Conservation (phyloP, 2,797 vertebrate genomes). For the Accipiter minullus region DNA sequence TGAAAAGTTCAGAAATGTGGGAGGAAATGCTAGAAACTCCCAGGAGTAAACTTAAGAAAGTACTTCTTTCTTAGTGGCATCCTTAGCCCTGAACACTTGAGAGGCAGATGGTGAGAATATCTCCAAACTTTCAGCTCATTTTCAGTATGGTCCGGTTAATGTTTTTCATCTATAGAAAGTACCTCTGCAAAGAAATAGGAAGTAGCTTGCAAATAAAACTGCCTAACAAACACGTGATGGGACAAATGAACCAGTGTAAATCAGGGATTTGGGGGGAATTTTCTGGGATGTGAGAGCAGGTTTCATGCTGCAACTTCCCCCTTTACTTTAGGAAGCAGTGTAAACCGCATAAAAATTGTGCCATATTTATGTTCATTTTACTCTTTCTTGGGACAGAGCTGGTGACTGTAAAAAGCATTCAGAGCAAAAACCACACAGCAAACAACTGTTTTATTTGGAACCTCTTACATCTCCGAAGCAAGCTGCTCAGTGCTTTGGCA, state of each 20-base stretch:
- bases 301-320: not conserved
- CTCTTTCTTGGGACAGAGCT: not conserved
- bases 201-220: not conserved
- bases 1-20: not conserved
- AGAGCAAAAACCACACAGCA: not conserved
- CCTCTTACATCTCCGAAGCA: not conserved
- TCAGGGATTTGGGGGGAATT: not conserved
- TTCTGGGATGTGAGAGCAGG: fast-evolving
- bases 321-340: not conserved
- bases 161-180: not conserved
- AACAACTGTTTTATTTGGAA: not conserved
- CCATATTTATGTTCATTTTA: not conserved
- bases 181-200: not conserved
- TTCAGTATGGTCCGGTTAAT: not conserved
- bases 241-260: not conserved
- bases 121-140: not conserved
- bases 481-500: not conserved
- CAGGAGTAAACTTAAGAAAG: not conserved
- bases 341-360: not conserved
- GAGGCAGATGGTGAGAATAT: not conserved
- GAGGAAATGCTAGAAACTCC: not conserved
- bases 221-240: not conserved
- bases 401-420: not conserved
- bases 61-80: not conserved
- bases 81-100: not conserved